These are phyloP conservation scores for Pyralis farinalis DNA, from an alignment of 2,888 invertebrate genomes.

Conservation along the genomic window DNA sequence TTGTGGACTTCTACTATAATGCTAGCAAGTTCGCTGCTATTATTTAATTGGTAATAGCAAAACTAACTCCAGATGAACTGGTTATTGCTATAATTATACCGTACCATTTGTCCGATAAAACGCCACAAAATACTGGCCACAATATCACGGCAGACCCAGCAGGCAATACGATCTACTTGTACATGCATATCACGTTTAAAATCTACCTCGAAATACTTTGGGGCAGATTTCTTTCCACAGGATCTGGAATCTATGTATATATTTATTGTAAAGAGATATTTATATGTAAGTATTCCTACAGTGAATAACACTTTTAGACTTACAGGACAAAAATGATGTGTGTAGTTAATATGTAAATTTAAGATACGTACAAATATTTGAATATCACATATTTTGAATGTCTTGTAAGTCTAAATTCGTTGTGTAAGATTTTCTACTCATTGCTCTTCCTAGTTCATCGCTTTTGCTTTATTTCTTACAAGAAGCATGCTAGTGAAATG, in stretches of 20 bases:
- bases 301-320: constrained; percentile 29
- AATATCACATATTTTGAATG: neutral
- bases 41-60: constrained; percentile 69
- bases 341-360: too few species aligned
- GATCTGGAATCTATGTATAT: constrained; percentile 16
- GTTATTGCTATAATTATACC: constrained; percentile 68
- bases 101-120: constrained; percentile 80
- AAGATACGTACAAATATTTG: too few species aligned
- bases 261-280: constrained; percentile 5
- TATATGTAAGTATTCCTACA: neutral
- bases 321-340: constrained; percentile 20
- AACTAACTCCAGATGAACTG: constrained; percentile 79
- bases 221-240: constrained; percentile 21
- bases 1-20: constrained; percentile 52
- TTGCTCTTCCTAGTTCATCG: neutral
- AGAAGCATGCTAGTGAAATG: neutral
- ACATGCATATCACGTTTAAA: constrained; percentile 19
- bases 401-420: neutral
- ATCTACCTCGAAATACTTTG: constrained; percentile 15
- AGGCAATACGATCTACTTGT: constrained; percentile 37
- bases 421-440: neutral
- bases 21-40: constrained; percentile 61
- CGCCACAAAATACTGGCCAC: constrained; percentile 77
- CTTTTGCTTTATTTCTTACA: neutral
- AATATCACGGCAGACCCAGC: constrained; percentile 73